phyloP scores from a whole-genome alignment of 2,113 vertebrate species.

The Ramphastos sulfuratus region DNA sequence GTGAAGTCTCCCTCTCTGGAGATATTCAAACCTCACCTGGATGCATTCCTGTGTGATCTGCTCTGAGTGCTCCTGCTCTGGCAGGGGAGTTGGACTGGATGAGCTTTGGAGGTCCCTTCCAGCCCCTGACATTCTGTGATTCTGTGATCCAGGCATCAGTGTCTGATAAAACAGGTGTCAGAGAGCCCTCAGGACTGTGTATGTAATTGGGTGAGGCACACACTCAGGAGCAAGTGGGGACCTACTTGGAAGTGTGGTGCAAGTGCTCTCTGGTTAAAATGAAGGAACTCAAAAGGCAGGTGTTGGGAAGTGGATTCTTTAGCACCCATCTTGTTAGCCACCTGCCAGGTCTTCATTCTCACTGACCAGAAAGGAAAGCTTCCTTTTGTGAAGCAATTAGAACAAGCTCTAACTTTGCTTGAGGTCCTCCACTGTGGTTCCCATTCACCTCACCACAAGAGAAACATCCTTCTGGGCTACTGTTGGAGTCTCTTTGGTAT shows the following conservation, averaged over 20 bases:
- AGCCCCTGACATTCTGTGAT: too few species aligned
- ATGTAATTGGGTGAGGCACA: too few species aligned
- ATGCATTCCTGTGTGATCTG: too few species aligned
- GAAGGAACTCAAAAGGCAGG: neutral
- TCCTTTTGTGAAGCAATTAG: neutral
- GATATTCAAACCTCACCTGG: too few species aligned
- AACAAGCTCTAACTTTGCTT: neutral
- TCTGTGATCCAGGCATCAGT: neutral
- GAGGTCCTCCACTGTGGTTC: neutral
- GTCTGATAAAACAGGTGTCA: neutral
- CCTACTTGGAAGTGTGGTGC: neutral
- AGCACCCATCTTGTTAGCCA: neutral
- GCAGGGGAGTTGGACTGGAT: too few species aligned
- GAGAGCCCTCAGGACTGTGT: neutral
- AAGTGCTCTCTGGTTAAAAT: neutral
- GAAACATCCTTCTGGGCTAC: neutral
- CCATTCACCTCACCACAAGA: neutral
- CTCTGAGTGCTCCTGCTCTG: too few species aligned
- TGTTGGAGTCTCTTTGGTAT: neutral
- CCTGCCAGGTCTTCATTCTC: neutral
- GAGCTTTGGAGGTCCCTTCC: too few species aligned
- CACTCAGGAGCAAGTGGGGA: neutral
- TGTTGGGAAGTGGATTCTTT: neutral
- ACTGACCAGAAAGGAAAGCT: neutral
- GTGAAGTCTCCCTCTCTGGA: too few species aligned